phyloP scores from a whole-genome alignment of 2,113 vertebrate genomes.

The Prunella fulvescens region DNA sequence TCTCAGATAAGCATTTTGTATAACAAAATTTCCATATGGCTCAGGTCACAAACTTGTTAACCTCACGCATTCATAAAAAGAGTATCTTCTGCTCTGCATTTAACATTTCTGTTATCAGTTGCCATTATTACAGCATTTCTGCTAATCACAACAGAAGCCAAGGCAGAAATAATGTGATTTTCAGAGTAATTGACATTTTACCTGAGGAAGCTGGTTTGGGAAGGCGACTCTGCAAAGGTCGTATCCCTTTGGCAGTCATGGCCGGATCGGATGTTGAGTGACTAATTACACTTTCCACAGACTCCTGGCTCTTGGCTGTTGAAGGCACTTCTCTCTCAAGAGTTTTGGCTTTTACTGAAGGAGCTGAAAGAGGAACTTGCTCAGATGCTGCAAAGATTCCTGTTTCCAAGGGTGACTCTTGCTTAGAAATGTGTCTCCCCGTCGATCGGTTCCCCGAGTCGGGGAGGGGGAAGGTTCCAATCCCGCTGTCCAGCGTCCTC shows the following conservation, averaged over 20 bases:
- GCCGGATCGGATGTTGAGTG: conserved; percentile 81
- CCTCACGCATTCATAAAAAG: neutral
- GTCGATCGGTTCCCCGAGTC: conserved; percentile 79
- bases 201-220: conserved; percentile 79
- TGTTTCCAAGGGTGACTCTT: conserved; percentile 68
- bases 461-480: conserved; percentile 90
- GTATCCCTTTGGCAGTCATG: conserved; percentile 63
- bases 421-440: conserved; percentile 75
- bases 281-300: conserved; percentile 64
- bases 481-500: conserved; percentile 93
- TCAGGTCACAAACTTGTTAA: conserved; percentile 44
- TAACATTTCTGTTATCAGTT: conserved; percentile 33
- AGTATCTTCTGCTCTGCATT: conserved; percentile 17
- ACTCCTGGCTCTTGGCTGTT: conserved; percentile 57
- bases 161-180: conserved; percentile 12
- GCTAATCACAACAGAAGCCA: conserved; percentile 31
- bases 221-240: conserved; percentile 74
- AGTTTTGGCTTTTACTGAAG: conserved; percentile 74
- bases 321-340: conserved; percentile 85
- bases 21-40: neutral
- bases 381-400: conserved; percentile 43
- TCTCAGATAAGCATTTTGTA: conserved; percentile 9
- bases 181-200: conserved; percentile 68
- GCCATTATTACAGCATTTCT: neutral
- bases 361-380: conserved; percentile 38